Base-by-base conservation (phyloP, 2,113 vertebrate species). In the Orientallactaga bullata region DNA sequence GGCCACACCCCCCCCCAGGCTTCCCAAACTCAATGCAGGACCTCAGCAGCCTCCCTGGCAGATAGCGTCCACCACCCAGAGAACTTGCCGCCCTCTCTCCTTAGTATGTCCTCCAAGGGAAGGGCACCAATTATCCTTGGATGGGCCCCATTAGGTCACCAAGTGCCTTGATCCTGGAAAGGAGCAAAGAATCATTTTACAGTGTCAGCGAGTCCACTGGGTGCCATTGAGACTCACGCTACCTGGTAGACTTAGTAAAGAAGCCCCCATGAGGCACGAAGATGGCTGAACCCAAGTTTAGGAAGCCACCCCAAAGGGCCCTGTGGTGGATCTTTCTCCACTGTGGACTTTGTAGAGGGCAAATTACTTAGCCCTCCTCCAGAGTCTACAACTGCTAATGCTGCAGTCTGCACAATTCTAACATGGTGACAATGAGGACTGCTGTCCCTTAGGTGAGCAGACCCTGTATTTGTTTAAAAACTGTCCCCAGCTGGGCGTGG, bases 1-100 rank as follows among this genome's bases (percentile, higher is more conserved):
- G 61, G 18, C 60, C 39, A 0, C 1, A 0, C 3, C 55, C 42
- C 7, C 39, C 4, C 0, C 6, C 51, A 51, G 20, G 68, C 26
- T 71, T 39, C 55, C 81, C 85, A 0, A 0, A 15, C n/a, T 35
- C 51, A 2, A 0, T 4, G n/a, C 73, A 32, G 13, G 32, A 32
- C 26, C 55, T n/a, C 30, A 6, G 18, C 66, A 1, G 0, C 30
- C 26, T 21, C 39, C 10, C 1, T 16, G 0, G 74, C 39, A 65
- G 21, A 28, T 1, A 32, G 58, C 68, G 28, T 17, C 68, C 28
- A 21, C 13, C 72, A 35, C 51, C 21, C 4, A 21, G 47, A 17
- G 61, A 26, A 28, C 21, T 2, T 9, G 7, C 4, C 20, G 0
- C 60, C 63, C 55, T 32, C 6, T 23, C 5, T 12, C 2, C 15